Conservation (phyloP, 2,113 vertebrate species). For the Vidua macroura region DNA sequence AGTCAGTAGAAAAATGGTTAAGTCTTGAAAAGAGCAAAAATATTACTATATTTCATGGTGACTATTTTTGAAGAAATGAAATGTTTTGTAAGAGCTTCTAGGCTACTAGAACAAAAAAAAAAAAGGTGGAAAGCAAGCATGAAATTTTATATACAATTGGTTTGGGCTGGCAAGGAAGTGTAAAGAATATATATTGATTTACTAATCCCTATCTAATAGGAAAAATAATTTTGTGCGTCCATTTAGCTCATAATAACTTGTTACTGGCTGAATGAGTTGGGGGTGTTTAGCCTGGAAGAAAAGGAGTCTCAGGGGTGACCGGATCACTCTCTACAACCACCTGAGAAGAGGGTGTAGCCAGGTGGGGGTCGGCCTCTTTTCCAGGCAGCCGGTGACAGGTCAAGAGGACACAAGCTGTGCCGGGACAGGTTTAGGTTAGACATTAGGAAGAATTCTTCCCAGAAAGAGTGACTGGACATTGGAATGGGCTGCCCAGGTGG, state of each 20-base stretch:
- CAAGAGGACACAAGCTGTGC: not conserved
- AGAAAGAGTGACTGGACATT: not conserved
- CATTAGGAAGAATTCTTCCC: not conserved
- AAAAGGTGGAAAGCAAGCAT: not conserved
- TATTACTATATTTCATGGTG: not conserved
- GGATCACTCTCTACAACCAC: accelerated
- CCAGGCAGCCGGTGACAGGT: too few species aligned
- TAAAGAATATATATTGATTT: not conserved
- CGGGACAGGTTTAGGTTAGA: not conserved
- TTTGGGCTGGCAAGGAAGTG: not conserved
- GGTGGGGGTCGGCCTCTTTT: too few species aligned
- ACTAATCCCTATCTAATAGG: not conserved
- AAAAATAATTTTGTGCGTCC: not conserved
- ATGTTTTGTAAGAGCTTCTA: not conserved
- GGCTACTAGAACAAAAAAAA: not conserved
- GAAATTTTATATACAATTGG: not conserved
- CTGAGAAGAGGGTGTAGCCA: not conserved
- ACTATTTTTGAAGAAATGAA: not conserved
- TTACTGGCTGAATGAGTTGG: accelerated
- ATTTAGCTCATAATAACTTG: not conserved
- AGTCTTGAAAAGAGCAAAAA: not conserved
- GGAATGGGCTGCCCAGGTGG: not conserved
- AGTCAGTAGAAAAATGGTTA: not conserved
- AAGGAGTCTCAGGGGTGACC: not conserved
- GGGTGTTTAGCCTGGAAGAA: not conserved